Evolutionary conservation across 1,140 invertebrate species (phyloP).

Genomic region (Daktulosphaira vitifoliae): DNA sequence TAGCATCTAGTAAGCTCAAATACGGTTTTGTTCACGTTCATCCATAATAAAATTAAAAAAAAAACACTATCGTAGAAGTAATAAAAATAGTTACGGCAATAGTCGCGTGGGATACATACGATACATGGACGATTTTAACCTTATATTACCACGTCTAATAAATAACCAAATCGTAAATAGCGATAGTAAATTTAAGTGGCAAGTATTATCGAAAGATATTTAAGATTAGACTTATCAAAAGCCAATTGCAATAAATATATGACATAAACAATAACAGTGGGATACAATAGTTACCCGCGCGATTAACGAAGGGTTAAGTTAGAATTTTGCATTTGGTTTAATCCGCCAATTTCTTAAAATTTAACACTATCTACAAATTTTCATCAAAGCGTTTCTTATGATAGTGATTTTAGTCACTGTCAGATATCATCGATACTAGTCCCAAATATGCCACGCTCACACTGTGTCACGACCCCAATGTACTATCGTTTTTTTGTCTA

Average conservation of each 20-base stretch:
- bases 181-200: background rate
- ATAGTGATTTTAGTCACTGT: too few relatives aligned
- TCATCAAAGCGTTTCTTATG: too few relatives aligned
- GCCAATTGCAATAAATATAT: background rate
- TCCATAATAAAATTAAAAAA: constrained; percentile 7
- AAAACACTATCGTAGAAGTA: background rate
- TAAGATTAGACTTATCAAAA: too few relatives aligned
- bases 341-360: too few relatives aligned
- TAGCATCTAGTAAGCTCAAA: background rate
- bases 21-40: constrained; percentile 7
- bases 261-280: constrained; percentile 9
- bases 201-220: constrained; percentile 2
- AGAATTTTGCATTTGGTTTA: too few relatives aligned
- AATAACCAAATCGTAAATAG: constrained; percentile 9
- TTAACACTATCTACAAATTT: too few relatives aligned
- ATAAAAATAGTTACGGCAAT: constrained; percentile 15
- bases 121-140: background rate
- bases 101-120: constrained; percentile 5
- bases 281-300: constrained; percentile 9
- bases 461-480: too few relatives aligned
- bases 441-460: too few relatives aligned
- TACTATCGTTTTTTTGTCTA: too few relatives aligned
- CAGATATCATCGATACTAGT: too few relatives aligned
- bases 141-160: background rate
- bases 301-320: too few relatives aligned